Conservation (phyloP, 2,888 invertebrate species). For the Omphaloscelis lunosa region DNA sequence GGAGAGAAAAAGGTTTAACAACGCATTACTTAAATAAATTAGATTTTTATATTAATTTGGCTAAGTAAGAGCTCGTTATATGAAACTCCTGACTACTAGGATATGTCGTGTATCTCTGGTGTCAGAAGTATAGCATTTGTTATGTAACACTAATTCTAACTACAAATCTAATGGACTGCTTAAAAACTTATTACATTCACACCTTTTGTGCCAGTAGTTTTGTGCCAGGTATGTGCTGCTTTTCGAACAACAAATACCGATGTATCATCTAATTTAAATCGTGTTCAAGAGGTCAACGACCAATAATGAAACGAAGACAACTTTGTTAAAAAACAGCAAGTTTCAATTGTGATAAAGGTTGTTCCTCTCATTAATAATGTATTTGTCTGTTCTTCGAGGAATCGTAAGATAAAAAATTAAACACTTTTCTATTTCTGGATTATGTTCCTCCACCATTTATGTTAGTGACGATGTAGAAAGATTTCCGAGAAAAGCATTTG, state of each 20-base stretch:
- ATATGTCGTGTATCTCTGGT: no score
- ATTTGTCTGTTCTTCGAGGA: slow-evolving; percentile 52
- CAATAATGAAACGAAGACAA: slow-evolving; percentile 61
- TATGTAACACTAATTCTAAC: background rate
- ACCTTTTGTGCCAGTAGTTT: slow-evolving; percentile 31
- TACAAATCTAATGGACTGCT: slow-evolving; percentile 35
- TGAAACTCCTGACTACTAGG: no score
- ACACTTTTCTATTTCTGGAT: slow-evolving; percentile 42
- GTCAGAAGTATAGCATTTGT: background rate
- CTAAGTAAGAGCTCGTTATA: no score
- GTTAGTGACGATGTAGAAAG: slow-evolving; percentile 15
- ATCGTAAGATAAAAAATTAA: slow-evolving; percentile 52
- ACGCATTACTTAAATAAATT: no score
- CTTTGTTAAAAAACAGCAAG: slow-evolving; percentile 56
- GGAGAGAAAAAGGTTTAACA: no score
- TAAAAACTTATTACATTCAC: slow-evolving; percentile 32
- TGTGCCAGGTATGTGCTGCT: slow-evolving; percentile 1
- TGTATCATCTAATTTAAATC: slow-evolving; percentile 61
- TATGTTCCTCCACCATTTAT: slow-evolving; percentile 8
- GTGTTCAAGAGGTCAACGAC: slow-evolving; percentile 55
- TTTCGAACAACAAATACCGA: slow-evolving; percentile 25
- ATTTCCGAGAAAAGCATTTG: slow-evolving; percentile 7
- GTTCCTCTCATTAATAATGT: slow-evolving; percentile 62
- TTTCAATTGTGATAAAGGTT: slow-evolving; percentile 56
- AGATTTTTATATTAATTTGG: no score